Evolutionary conservation across 2,113 vertebrate genomes (phyloP), one percentile per base, ranked within the genome.

Genomic region (Saccopteryx leptura): DNA sequence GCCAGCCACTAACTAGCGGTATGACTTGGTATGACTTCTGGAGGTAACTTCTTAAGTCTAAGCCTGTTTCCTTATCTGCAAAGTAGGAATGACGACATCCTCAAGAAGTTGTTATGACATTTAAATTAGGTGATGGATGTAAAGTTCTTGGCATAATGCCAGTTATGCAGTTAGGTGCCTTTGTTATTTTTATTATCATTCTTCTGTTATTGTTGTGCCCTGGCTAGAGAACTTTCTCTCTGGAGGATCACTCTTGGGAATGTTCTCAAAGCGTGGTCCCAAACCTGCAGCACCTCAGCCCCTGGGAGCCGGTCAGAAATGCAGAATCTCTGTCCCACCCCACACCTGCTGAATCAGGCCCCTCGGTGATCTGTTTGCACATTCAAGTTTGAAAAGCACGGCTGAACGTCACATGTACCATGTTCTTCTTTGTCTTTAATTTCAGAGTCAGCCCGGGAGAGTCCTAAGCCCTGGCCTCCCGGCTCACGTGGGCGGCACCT

Each of bases 381-480:
- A 17, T 1, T 79, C 56, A 9, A 46, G 50, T 90, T 72, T 52
- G 24, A 31, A 68, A 86, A 65, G 54, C 54, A 54, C 7, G 0
- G 5, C 23, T 81, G 63, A 48, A 15, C 19, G n/a, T 93, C 81
- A 54, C 69, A 2, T 9, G n/a, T 39, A 2, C 71, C 54, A 8
- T 87, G 76, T 79, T 90, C 91, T 96, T 71, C 72, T 69, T 69
- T 18, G 9, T 88, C 69, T 96, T 66, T 89, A 1, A 68, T 90
- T 96, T 91, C 79, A 95, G 94, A 72, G 33, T 61, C 79, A 24
- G 60, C 48, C 31, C 60, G 23, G 86, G 56, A 72, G 91, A 7
- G 68, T 48, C 12, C 1, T 33, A 24, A 61, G 21, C 0, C 19
- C 46, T 1, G 7, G 56, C 11, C 75, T 26, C 46, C 10, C 12